Percentiles rank a stretch among this genome's conserved stretches.
phyloP scores from a whole-genome alignment of 2,113 vertebrate species.

The Bubo scandiacus region DNA sequence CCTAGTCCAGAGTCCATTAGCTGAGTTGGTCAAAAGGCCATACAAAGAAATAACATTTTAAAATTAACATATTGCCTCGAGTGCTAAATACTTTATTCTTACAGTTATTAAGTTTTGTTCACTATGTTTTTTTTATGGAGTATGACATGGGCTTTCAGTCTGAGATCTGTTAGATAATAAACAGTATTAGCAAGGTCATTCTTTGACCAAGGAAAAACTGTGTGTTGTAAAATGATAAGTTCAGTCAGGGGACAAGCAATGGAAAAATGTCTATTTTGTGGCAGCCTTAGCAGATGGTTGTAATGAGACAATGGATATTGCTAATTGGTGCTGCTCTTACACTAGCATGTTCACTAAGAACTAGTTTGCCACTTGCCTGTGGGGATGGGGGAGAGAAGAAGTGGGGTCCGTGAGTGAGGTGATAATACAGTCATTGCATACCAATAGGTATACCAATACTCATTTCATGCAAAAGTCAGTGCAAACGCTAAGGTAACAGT shows the following conservation, averaged over 20 bases:
- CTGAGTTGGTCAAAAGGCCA: constrained; percentile 50
- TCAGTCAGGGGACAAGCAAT: not conserved
- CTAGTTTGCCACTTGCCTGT: not conserved
- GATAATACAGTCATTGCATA: not conserved
- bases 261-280: not conserved
- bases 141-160: constrained; percentile 41
- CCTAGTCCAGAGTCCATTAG: constrained; percentile 3
- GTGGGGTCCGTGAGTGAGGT: not conserved
- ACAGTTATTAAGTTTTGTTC: constrained; percentile 46
- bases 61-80: constrained; percentile 36
- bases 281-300: not conserved
- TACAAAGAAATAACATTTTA: constrained; percentile 38
- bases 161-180: constrained; percentile 58
- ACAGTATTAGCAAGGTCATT: constrained; percentile 58
- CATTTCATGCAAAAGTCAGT: not conserved
- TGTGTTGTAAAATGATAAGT: not conserved
- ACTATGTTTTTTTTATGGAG: constrained; percentile 2
- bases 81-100: constrained; percentile 55
- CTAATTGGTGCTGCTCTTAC: not conserved
- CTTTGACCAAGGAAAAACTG: constrained; percentile 23
- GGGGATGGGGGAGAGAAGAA: not conserved
- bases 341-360: not conserved
- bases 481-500: not conserved
- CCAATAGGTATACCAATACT: not conserved
- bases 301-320: not conserved